Conservation (phyloP, 2,797 vertebrate genomes). For the Amazonetta brasiliensis region DNA sequence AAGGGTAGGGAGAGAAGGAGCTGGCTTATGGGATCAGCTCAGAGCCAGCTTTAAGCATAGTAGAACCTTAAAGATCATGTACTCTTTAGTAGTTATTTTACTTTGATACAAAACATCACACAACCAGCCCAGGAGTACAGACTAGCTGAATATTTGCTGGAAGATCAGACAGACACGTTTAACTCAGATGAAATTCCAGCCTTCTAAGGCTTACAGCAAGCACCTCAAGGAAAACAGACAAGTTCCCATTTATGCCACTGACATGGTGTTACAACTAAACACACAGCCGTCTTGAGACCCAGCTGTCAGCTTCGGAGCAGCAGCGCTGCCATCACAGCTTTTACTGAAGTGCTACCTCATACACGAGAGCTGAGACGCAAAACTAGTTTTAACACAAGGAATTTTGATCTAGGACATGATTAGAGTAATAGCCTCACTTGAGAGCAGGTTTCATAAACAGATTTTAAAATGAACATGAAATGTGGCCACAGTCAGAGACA, state of each 20-base stretch:
- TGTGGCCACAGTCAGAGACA: not conserved
- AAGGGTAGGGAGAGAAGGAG: not conserved
- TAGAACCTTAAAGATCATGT: not conserved
- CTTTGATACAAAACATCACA: not conserved
- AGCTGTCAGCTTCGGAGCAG: not conserved
- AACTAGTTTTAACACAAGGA: not conserved
- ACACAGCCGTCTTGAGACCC: rapidly evolving
- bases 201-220: not conserved
- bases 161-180: not conserved
- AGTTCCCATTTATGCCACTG: not conserved
- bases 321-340: not conserved
- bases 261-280: not conserved
- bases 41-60: not conserved
- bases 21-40: not conserved
- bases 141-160: not conserved
- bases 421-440: not conserved
- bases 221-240: not conserved
- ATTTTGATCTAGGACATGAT: not conserved
- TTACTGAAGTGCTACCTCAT: not conserved
- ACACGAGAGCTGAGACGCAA: not conserved
- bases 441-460: not conserved
- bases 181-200: not conserved
- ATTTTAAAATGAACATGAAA: not conserved
- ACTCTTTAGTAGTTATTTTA: not conserved
- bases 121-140: not conserved